These are phyloP conservation scores for Drosophila setifemur DNA, from an alignment of 1,140 invertebrate genomes.

Conservation along the genomic window DNA sequence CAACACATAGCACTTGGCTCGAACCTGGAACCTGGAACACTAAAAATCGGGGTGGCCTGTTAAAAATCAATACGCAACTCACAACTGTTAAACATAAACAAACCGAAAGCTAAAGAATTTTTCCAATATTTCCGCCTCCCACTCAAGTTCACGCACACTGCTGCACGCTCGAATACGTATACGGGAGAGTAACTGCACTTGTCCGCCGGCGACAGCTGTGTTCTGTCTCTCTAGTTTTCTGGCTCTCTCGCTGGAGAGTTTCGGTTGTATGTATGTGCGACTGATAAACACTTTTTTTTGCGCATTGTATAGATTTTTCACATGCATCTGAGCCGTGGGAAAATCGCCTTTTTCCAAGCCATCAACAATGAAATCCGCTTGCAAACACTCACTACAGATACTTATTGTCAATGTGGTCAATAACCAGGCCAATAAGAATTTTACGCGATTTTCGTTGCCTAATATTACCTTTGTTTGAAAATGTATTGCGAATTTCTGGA, in stretches of 20 bases:
- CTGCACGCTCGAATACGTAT: slow-evolving; percentile 1
- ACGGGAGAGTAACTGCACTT: background rate
- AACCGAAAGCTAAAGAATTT: slow-evolving; percentile 42
- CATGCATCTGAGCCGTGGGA: slow-evolving; percentile 4
- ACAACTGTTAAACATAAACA: slow-evolving; percentile 50
- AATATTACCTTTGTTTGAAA: slow-evolving; percentile 33
- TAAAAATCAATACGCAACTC: slow-evolving; percentile 45
- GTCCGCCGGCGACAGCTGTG: slow-evolving; percentile 33
- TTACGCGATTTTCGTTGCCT: background rate
- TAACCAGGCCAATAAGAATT: background rate
- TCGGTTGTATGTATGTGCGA: slow-evolving; percentile 8
- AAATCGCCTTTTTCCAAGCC: background rate
- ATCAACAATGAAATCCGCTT: background rate
- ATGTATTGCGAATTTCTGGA: slow-evolving; percentile 26
- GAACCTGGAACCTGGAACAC: slow-evolving; percentile 9
- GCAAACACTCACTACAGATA: background rate
- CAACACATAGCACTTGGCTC: background rate
- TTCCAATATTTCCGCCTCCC: slow-evolving; percentile 49
- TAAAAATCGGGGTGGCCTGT: slow-evolving; percentile 25
- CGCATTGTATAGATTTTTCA: slow-evolving; percentile 45
- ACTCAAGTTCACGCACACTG: slow-evolving; percentile 50
- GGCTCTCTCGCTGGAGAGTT: background rate
- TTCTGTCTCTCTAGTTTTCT: background rate
- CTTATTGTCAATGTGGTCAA: background rate
- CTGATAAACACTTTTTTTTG: slow-evolving; percentile 40